Evolutionary conservation across 1,140 invertebrate genomes (phyloP), one percentile per base, ranked within the genome.

Genomic region (Stegodyphus dumicola): DNA sequence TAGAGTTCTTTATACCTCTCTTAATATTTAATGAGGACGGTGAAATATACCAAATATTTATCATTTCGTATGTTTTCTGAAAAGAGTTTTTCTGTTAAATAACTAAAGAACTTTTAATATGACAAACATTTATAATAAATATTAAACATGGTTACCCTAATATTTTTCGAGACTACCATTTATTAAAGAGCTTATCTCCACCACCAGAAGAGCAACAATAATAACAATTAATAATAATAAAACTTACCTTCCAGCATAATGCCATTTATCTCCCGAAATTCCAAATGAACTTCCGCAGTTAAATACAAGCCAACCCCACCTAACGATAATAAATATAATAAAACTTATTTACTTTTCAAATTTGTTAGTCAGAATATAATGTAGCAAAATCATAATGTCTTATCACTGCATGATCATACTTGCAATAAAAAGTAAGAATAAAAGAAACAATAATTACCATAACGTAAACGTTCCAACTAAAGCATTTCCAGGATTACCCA

Each of bases 271-370:
- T 5, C 93, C 93, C 69, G 92, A 93, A 33, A 95, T 92, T 90
- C 94, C 91, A 87, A 92, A 92, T 49, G 91, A 92, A 56, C 92
- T 92, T 85, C 96, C 96, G 74, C 96, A 97, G 90, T 98, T 98
- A 89, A 98, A 98, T 5, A 96, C 96, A 64, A 97, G 91, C 96
- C 96, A 98, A 0, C 96, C 96, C 95, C 96, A 98, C 88, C 88
- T 88, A 76, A 54, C 15, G 65, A 77, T 13, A 49, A 10, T 2
- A 60, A 60, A 15, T 60, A 60, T 60, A 15, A 60, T 10, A 60
- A 10, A 10, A 10, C 15, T 10, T 60, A 60, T 60, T 60, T 60
- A 60, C 9, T 60, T 60, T 60, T 60, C 56, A 33, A 3, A 33
- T 60, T 60, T 60, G 1, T 1, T 60, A 10, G 15, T 60, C 56